Conservation (phyloP, 1,140 invertebrate genomes). For the Hydropsyche tenuis region DNA sequence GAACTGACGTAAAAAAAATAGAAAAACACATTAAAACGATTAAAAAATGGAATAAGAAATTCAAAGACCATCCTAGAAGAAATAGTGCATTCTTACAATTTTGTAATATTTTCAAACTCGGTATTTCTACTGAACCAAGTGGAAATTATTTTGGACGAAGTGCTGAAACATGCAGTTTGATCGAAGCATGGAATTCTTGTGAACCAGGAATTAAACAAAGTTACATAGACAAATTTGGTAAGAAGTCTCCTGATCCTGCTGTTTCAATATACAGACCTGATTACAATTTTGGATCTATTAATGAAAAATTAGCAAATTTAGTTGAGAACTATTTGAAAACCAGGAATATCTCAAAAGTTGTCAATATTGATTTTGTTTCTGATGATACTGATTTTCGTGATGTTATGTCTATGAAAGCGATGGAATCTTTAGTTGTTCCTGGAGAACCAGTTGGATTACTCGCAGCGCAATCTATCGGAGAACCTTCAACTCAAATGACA, state of each 20-base stretch:
- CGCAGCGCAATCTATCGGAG: constrained; percentile 95
- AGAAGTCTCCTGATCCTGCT: constrained; percentile 76
- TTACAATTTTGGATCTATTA: constrained; percentile 79
- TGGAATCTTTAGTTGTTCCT: constrained; percentile 80
- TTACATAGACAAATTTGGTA: constrained; percentile 57
- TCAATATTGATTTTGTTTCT: constrained; percentile 49
- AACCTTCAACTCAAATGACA: constrained; percentile 99
- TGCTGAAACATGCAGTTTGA: constrained; percentile 62
- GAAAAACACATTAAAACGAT: constrained; percentile 63
- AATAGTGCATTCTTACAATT: constrained; percentile 53
- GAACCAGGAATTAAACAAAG: constrained; percentile 65
- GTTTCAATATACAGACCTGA: constrained; percentile 73
- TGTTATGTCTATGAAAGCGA: constrained; percentile 78
- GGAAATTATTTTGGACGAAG: constrained; percentile 50
- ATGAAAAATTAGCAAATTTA: constrained; percentile 77
- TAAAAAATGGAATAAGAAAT: constrained; percentile 69
- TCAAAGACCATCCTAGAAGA: constrained; percentile 56
- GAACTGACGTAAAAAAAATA: constrained; percentile 56
- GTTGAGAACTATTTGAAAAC: constrained; percentile 71
- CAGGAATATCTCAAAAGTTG: constrained; percentile 52
- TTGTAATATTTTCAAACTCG: constrained; percentile 34
- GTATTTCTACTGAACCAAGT: background rate
- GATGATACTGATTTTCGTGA: constrained; percentile 68
- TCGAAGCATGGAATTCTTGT: constrained; percentile 69
- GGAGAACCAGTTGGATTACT: constrained; percentile 97